These are phyloP conservation scores for Coreoperca whiteheadi DNA, from an alignment of 2,113 vertebrate species.

Conservation along the genomic window DNA sequence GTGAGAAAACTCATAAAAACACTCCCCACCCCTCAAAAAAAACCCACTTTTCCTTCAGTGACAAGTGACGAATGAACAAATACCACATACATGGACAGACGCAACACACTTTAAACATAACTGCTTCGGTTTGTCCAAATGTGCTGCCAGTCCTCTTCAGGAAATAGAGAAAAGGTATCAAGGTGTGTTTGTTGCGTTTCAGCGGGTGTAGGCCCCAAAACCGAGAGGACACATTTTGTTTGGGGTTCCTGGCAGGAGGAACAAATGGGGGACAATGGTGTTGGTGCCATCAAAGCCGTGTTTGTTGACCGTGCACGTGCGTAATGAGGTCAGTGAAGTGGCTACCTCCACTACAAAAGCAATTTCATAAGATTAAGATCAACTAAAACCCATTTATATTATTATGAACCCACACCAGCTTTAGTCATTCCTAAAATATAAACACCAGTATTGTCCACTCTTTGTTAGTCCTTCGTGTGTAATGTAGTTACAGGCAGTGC, in stretches of 20 bases:
- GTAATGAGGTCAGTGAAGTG: not conserved
- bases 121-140: not conserved
- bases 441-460: not conserved
- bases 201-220: constrained; percentile 13
- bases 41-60: not conserved
- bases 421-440: not conserved
- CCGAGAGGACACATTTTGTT: not conserved
- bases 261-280: not conserved
- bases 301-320: not conserved
- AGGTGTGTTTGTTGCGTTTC: constrained; percentile 50
- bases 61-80: constrained; percentile 13
- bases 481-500: constrained; percentile 40
- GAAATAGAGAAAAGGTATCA: not conserved
- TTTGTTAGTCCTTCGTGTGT: not conserved
- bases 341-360: not conserved
- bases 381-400: not conserved
- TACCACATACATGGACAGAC: not conserved
- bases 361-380: no score
- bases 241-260: constrained; percentile 10
- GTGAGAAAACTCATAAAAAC: not conserved
- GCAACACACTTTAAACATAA: not conserved
- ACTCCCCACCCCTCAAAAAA: not conserved
- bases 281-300: not conserved
- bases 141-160: constrained; percentile 14
- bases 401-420: not conserved